Evolutionary conservation across 2,113 vertebrate genomes (phyloP).

Genomic region (Speoplatyrhinus poulsoni): DNA sequence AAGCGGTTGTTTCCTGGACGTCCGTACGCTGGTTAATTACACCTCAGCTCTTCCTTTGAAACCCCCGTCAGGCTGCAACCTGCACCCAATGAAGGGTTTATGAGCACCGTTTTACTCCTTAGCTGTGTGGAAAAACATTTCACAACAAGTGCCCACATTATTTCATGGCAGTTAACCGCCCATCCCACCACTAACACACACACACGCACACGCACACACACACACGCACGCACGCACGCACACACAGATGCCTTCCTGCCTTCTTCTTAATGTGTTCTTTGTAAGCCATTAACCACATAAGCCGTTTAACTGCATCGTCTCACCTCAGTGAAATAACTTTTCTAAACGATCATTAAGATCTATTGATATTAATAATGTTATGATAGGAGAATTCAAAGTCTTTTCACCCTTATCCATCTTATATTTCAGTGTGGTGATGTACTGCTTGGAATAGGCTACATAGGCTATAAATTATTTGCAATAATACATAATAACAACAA

Average conservation of each 20-base stretch:
- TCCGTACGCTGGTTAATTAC: slow-evolving; percentile 50
- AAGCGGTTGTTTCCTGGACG: slow-evolving; percentile 59
- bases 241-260: background rate
- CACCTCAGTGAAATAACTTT: background rate
- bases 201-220: background rate
- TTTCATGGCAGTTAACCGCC: slow-evolving; percentile 22
- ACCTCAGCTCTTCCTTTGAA: slow-evolving; percentile 62
- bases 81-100: slow-evolving; percentile 31
- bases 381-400: background rate
- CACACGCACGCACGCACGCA: background rate
- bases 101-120: slow-evolving; percentile 11
- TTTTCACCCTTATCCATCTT: background rate
- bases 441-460: no score
- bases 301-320: no score
- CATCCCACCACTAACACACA: background rate
- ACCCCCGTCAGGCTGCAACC: slow-evolving; percentile 44
- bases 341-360: slow-evolving; percentile 27
- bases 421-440: no score
- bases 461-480: no score
- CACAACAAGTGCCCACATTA: background rate
- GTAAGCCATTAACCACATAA: no score
- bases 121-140: slow-evolving; percentile 30
- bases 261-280: no score
- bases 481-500: no score
- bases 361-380: no score